Percentiles rank a stretch among this genome's conserved stretches.
Conservation (phyloP, 92 coral and sea anemone species). For the Porites divaricata region DNA sequence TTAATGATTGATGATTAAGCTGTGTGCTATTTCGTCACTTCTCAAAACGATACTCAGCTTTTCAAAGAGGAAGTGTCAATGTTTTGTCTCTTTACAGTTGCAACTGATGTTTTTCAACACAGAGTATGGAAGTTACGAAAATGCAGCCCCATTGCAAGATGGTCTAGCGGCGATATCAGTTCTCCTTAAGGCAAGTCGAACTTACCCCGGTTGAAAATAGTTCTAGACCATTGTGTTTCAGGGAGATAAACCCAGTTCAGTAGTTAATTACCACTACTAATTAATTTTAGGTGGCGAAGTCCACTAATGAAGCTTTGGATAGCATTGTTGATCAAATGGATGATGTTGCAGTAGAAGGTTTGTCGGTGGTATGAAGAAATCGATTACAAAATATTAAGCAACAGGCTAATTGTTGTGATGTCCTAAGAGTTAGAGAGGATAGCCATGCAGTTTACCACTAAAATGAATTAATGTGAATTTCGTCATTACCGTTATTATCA, state of each 20-base stretch:
- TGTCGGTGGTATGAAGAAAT: background rate
- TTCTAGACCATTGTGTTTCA: no score
- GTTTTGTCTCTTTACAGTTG: conserved; percentile 46
- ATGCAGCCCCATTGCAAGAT: conserved; percentile 56
- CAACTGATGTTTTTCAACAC: conserved; percentile 83
- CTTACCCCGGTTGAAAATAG: no score
- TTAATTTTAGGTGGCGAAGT: conserved; percentile 47
- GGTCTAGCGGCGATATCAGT: conserved; percentile 85
- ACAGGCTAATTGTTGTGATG: no score
- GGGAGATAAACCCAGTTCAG: background rate
- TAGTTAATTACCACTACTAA: background rate
- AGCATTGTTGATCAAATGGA: conserved; percentile 47
- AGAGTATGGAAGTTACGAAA: conserved; percentile 64
- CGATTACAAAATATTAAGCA: no score
- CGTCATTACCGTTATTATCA: no score
- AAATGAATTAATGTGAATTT: no score
- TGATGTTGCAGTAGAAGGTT: conserved; percentile 47
- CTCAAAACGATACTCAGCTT: background rate
- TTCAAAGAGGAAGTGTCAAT: no score
- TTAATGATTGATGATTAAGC: no score
- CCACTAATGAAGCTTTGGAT: conserved; percentile 25
- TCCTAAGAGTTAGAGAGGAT: no score
- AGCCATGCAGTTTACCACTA: no score
- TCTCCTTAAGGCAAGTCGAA: conserved; percentile 68
- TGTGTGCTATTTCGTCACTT: no score